Evolutionary conservation across 2,113 vertebrate genomes (phyloP).

Genomic region (Megatriorchis doriae): DNA sequence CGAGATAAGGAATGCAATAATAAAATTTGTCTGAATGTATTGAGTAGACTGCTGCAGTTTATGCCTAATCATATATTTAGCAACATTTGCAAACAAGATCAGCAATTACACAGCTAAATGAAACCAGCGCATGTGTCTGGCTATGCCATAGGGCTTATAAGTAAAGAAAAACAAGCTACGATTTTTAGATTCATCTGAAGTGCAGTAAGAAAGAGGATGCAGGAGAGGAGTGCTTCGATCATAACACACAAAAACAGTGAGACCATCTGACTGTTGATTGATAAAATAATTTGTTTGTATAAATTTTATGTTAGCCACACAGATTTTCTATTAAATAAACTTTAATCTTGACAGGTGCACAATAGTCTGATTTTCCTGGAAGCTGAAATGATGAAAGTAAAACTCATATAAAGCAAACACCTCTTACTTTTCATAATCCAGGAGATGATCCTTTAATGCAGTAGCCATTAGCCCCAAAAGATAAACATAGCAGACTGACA

Average conservation of each 20-base stretch:
- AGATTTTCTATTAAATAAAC: background rate
- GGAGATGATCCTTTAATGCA: background rate
- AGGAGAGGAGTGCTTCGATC: background rate
- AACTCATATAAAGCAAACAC: background rate
- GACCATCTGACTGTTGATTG: background rate
- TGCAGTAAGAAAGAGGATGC: background rate
- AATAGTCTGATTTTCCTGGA: background rate
- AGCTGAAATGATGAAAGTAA: background rate
- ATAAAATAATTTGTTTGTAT: background rate
- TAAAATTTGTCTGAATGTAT: background rate
- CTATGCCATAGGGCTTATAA: background rate
- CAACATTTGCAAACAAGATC: slow-evolving; percentile 22
- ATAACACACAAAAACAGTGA: background rate
- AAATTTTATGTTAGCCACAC: background rate
- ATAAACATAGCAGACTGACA: background rate
- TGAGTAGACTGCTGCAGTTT: background rate
- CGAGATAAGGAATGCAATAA: slow-evolving; percentile 1
- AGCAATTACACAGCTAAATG: slow-evolving; percentile 11
- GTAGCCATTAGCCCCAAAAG: background rate
- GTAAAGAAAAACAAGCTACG: background rate
- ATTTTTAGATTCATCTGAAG: background rate
- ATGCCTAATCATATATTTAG: slow-evolving; percentile 29
- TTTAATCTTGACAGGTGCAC: background rate
- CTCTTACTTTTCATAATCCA: background rate
- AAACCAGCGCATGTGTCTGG: background rate